A percentile compares a stretch with the other conserved stretches of the same genome.
phyloP scores from a whole-genome alignment of 2,888 invertebrate species.

The Macrosoma leucophasiata region DNA sequence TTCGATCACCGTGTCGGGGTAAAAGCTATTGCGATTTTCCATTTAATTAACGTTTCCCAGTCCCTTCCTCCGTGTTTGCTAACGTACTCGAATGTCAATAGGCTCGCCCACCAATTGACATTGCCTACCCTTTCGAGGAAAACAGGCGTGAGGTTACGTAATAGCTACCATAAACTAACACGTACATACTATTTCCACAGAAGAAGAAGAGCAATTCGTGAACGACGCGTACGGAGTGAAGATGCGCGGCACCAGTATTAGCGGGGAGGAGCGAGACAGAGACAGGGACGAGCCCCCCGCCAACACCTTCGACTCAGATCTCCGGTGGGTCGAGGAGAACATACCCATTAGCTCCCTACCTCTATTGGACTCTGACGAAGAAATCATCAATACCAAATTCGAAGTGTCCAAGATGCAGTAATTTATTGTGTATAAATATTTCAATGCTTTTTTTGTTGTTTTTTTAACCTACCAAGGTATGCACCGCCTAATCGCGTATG shows the following conservation, averaged over 20 bases:
- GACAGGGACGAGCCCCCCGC: conserved; percentile 26
- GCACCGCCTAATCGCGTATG: background rate
- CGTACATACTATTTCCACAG: too few relatives aligned
- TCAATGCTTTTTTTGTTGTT: conserved; percentile 27
- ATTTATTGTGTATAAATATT: conserved; percentile 32
- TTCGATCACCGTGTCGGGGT: too few relatives aligned
- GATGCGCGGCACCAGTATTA: conserved; percentile 75
- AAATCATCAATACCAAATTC: conserved; percentile 89
- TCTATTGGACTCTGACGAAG: conserved; percentile 84
- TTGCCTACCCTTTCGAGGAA: too few relatives aligned
- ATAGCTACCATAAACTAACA: too few relatives aligned
- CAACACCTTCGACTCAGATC: conserved; percentile 60
- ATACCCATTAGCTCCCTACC: conserved; percentile 86
- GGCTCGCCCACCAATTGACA: too few relatives aligned
- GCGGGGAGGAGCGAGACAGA: conserved; percentile 25
- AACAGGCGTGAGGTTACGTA: too few relatives aligned
- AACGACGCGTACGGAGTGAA: conserved; percentile 91
- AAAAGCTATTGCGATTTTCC: too few relatives aligned
- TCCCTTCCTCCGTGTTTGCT: too few relatives aligned
- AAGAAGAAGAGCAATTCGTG: conserved; percentile 89
- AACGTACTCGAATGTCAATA: too few relatives aligned
- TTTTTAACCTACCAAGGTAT: conserved; percentile 27
- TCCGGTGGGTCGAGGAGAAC: conserved; percentile 95
- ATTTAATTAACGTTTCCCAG: too few relatives aligned
- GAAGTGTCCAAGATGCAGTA: conserved; percentile 94